phyloP scores from a whole-genome alignment of 37 sponge, comb jelly and placozoan species.

The Oopsacas minuta region DNA sequence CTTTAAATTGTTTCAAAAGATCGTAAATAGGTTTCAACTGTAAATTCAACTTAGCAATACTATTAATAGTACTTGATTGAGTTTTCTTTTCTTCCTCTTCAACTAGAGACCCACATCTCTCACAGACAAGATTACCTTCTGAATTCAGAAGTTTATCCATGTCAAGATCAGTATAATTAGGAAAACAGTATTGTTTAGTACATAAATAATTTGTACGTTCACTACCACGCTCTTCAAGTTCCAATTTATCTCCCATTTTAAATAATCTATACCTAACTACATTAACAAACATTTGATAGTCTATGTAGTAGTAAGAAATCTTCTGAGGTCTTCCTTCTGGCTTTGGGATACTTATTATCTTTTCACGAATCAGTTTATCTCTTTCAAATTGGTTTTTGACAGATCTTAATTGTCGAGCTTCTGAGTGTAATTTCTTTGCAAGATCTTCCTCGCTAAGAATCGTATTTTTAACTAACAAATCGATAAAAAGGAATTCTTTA shows the following conservation, averaged over 20 bases:
- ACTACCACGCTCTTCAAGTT: slow-evolving; percentile 45
- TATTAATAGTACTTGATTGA: neutral
- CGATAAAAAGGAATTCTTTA: neutral
- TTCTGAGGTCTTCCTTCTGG: slow-evolving; percentile 22
- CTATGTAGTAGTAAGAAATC: slow-evolving; percentile 66
- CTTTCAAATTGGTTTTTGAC: neutral
- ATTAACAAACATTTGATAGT: slow-evolving; percentile 81
- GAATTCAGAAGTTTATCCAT: slow-evolving; percentile 55
- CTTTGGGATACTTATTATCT: neutral
- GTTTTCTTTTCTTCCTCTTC: slow-evolving; percentile 20
- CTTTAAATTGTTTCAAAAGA: neutral
- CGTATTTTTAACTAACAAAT: slow-evolving; percentile 4
- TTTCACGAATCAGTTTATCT: slow-evolving; percentile 1
- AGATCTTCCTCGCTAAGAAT: neutral
- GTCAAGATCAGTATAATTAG: slow-evolving; percentile 53
- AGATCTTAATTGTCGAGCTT: neutral
- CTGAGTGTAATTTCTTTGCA: neutral
- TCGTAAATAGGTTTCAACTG: neutral
- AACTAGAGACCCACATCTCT: neutral
- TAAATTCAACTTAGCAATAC: neutral
- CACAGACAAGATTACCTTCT: slow-evolving; percentile 27
- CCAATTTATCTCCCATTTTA: slow-evolving; percentile 57
- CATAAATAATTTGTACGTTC: slow-evolving; percentile 63
- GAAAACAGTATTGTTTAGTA: slow-evolving; percentile 28
- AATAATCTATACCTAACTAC: slow-evolving; percentile 77